Base-by-base conservation (phyloP, 2,113 vertebrate genomes). In the Ramphastos sulfuratus region DNA sequence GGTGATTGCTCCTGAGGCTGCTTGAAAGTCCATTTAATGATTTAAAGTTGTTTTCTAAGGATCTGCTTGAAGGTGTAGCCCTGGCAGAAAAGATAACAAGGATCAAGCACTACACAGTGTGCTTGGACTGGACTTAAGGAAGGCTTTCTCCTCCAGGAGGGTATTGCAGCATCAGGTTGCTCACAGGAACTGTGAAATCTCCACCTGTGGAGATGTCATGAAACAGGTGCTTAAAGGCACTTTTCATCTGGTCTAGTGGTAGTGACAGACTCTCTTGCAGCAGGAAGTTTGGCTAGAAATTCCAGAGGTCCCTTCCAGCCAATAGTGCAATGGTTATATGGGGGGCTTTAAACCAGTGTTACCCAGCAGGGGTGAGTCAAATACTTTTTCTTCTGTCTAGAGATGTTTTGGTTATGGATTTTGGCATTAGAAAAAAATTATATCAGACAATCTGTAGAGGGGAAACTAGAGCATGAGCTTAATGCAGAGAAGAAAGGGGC, bases 41-140 rank as follows among this genome's bases (percentile, higher is more conserved):
- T 69, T 39, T 56, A 17, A 23, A 75, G 11, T 2, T 27, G 13
- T 59, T 89, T 73, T 13, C 50, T 65, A 14, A 58, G 28, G 7
- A 21, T 33, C 0, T 17, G 2, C 5, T 23, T 1, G 0, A 12
- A 25, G 17, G 13, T 35, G 9, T 21, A n/a, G 23, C 18, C 13
- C 37, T 61, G 44, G 3, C 39, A 74, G 30, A 82, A 39, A 17
- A 44, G 25, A 15, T 18, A 37, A 33, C 2, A 19, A 9, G 25
- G 3, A 15, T 9, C 6, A 48, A 35, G 20, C 11, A 19, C 11
- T 16, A 46, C 10, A 39, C 7, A 5, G 13, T 67, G 8, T 33
- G 18, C 23, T 33, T 77, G 33, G 23, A 10, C 21, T 37, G 37
- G 25, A 7, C 46, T 63, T 61, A 8, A 67, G 30, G 13, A 28